Evolutionary conservation across 2,888 invertebrate genomes (phyloP).

Genomic region (Caenorhabditis auriculariae): DNA sequence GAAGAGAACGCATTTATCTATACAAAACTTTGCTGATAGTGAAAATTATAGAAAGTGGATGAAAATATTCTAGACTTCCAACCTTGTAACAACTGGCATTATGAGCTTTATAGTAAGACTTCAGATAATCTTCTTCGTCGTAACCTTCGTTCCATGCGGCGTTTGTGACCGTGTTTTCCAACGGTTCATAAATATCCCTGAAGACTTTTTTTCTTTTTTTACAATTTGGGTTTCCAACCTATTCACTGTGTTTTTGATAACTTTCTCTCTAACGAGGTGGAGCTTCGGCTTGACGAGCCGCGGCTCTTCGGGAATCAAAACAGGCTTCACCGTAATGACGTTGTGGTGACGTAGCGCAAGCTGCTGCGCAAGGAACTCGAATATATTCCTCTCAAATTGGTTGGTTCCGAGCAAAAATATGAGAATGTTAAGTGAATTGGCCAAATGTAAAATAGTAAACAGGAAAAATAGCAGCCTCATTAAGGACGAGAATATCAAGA

Average conservation of each 20-base stretch:
- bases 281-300: constrained; percentile 58
- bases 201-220: background rate
- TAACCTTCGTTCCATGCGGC: constrained; percentile 54
- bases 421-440: constrained; percentile 49
- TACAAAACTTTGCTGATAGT: no score
- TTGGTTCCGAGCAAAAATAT: constrained; percentile 61
- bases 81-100: constrained; percentile 60
- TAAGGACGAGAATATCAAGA: background rate
- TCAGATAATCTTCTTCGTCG: constrained; percentile 42
- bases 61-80: no score
- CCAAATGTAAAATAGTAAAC: constrained; percentile 9
- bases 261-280: constrained; percentile 60
- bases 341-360: constrained; percentile 57
- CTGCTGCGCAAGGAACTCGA: constrained; percentile 61
- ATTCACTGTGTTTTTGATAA: constrained; percentile 59
- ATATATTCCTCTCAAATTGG: constrained; percentile 54
- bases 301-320: constrained; percentile 63
- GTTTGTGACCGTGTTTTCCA: constrained; percentile 47
- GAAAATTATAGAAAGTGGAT: no score
- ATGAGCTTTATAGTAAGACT: constrained; percentile 57
- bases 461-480: constrained; percentile 20
- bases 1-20: no score
- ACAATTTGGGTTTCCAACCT: constrained; percentile 8
- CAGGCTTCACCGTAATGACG: constrained; percentile 57
- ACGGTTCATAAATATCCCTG: constrained; percentile 50